Evolutionary conservation across 1,140 invertebrate species (phyloP), one percentile per base, ranked within the genome.

Genomic region (Eriocheir sinensis): DNA sequence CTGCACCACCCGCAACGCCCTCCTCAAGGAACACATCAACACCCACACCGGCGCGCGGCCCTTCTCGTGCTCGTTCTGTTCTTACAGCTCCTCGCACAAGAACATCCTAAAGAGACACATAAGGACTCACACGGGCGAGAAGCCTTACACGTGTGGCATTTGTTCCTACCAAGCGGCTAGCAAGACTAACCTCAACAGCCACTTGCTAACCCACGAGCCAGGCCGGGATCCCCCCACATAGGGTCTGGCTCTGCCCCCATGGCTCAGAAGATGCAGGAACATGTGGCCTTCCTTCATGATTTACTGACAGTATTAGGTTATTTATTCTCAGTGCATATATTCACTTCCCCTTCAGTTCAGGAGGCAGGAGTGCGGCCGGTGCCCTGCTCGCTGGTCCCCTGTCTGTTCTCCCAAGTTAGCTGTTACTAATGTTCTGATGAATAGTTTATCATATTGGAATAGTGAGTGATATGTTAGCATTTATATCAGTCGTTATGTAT

Each of bases 101-200:
- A 93, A 93, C 53, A 93, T 93, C 34, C 40, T 93, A 38, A 93
- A 93, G 91, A 93, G 91, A 48, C 91, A 93, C 41, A 86, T 93
- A 27, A n/a, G 91, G 34, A 93, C 91, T 17, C 91, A 93, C 91
- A 93, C 91, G 0, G 91, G 91, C 17, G 91, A 93, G 30, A 93
- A 93, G 81, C 91, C 91, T n/a, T 93, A 93, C 85, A 48, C 80
- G 15, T 93, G 91, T 53, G 48, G 27, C n/a, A 36, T 93, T n/a
- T 93, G 91, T 93, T 48, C 91, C 53, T 93, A 83, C 38, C 91
- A 81, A 30, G 91, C 91, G 27, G 79, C 91, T 34, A 80, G 80
- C 38, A 93, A 93, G 36, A 53, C 91, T 15, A 93, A 93, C 36
- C 60, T 93, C 34, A 93, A 93, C 34, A 93, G 91, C 53, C 91